These are phyloP conservation scores for Cyprinodon brontotheroides DNA, from an alignment of 2,113 vertebrate species.

Conservation along the genomic window DNA sequence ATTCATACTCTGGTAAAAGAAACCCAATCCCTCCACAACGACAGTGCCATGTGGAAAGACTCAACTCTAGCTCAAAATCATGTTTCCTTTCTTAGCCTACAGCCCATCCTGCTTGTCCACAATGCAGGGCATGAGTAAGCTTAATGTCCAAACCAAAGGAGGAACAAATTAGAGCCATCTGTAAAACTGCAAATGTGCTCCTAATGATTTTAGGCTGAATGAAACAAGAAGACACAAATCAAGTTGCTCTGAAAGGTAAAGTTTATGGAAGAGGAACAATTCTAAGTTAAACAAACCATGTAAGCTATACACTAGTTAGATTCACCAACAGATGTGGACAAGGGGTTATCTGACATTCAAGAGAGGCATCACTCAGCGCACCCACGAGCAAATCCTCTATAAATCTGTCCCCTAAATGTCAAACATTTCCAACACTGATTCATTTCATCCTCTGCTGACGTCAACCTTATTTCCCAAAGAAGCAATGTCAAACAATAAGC, in stretches of 20 bases:
- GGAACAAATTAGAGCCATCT: conserved; percentile 22
- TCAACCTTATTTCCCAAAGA: conserved; percentile 51
- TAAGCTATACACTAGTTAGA: conserved; percentile 4
- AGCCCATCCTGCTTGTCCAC: conserved; percentile 3
- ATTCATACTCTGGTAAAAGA: conserved; percentile 36
- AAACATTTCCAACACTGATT: conserved; percentile 33
- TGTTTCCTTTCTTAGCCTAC: conserved; percentile 46
- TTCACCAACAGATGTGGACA: background rate
- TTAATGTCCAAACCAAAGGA: conserved; percentile 14
- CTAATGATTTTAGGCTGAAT: conserved; percentile 8
- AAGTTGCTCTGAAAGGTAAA: background rate
- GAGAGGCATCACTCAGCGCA: conserved; percentile 15
- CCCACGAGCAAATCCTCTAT: conserved; percentile 35
- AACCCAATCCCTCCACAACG: conserved; percentile 47
- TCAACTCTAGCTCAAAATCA: conserved; percentile 25
- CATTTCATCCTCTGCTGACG: conserved; percentile 45
- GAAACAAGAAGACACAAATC: background rate
- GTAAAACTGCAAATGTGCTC: background rate
- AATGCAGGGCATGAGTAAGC: conserved; percentile 28
- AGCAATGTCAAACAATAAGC: conserved; percentile 34
- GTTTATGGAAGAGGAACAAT: background rate
- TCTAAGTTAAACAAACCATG: background rate
- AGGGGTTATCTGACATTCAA: conserved; percentile 11
- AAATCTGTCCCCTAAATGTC: conserved; percentile 51
- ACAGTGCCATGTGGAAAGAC: conserved; percentile 18